phyloP scores from a whole-genome alignment of 2,797 vertebrate genomes.

The Pantherophis vulpinus region DNA sequence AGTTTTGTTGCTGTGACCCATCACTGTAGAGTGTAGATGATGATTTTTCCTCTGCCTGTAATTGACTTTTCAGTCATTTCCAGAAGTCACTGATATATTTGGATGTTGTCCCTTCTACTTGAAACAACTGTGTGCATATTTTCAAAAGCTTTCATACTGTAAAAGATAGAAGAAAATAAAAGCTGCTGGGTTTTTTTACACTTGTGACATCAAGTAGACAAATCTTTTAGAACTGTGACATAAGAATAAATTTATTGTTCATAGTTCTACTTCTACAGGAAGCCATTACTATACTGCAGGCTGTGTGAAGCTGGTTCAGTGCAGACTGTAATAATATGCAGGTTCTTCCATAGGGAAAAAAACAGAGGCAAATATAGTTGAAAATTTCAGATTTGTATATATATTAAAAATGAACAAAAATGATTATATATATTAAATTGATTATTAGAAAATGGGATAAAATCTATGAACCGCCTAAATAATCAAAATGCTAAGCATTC shows the following conservation, averaged over 20 bases:
- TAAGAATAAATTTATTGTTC: slow-evolving; percentile 25
- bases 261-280: neutral
- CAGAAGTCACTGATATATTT: neutral
- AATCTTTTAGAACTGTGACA: neutral
- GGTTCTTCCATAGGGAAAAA: slow-evolving; percentile 61
- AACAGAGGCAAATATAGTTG: slow-evolving; percentile 14
- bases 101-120: slow-evolving; percentile 11
- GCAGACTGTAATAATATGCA: slow-evolving; percentile 33
- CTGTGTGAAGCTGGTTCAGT: slow-evolving; percentile 11
- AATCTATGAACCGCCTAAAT: neutral
- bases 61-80: slow-evolving; percentile 19
- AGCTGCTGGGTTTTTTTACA: neutral
- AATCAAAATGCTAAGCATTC: neutral
- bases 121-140: slow-evolving; percentile 14
- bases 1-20: neutral
- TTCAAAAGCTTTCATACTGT: neutral
- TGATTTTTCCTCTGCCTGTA: neutral
- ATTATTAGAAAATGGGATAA: neutral
- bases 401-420: neutral
- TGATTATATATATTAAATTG: neutral
- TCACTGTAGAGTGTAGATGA: rapidly evolving
- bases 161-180: neutral
- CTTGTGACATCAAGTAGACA: neutral
- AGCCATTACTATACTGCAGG: neutral
- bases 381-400: neutral